Evolutionary conservation across 2,888 invertebrate genomes (phyloP), one percentile per base, ranked within the genome.

Genomic region (Diaperis boleti): DNA sequence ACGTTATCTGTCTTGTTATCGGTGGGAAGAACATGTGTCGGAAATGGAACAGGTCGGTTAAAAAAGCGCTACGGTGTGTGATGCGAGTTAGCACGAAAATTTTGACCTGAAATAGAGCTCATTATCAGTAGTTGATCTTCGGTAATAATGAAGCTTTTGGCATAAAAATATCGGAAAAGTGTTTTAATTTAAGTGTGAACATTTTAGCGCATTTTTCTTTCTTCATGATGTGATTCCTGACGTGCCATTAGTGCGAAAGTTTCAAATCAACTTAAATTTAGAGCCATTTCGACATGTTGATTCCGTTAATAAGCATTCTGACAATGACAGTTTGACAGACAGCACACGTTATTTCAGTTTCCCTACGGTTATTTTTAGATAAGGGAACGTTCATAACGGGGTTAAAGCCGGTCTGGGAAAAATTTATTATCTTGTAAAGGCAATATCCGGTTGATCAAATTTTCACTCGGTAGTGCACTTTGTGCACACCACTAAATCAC

Each of bases 1-100:
- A 49, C 47, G 47, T 59, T 59, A 59, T 59, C 47, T 49, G 31
- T 45, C 37, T 49, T 59, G 49, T 59, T 35, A 59, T 44, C 59
- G 17, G 45, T 17, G 20, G 14, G 14, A 44, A 13, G 18, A 57
- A 45, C 57, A 42, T 17, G 44, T 57, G 37, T 33, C 39, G 39
- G 13, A 45, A 10, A 4, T n/a, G 47, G 15, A 20, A 22, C 35
- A 11, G 2, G 35, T 35, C 10, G 35, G 35, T 10, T n/a, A 35
- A 35, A 6, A 13, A 35, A 35, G 10, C 5, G 11, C 5, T 35
- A 35, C n/a, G n/a, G n/a, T n/a, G n/a, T n/a, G n/a, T n/a, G n/a
- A n/a, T n/a, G n/a, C n/a, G n/a, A n/a, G n/a, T n/a, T n/a, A n/a
- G n/a, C n/a, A n/a, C n/a, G n/a, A n/a, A n/a, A n/a, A n/a, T n/a